A percentile compares a stretch with the other conserved stretches of the same genome.
Conservation (phyloP, 1,140 invertebrate species). For the Lepidurus packardi region DNA sequence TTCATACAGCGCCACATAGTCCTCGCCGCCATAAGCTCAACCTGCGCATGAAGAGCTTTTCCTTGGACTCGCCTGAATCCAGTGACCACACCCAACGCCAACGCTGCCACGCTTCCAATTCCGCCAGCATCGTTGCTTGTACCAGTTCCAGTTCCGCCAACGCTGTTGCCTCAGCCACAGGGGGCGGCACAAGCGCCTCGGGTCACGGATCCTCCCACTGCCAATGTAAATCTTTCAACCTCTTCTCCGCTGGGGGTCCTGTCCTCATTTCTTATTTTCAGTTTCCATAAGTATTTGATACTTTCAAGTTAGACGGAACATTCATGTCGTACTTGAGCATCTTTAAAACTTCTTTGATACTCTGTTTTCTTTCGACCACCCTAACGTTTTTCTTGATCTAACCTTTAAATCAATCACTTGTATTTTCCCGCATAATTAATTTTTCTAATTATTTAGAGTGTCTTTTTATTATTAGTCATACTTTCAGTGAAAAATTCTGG, state of each 20-base stretch:
- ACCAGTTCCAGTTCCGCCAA: conserved; percentile 48
- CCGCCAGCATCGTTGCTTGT: conserved; percentile 42
- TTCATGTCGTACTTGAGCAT: too few relatives aligned
- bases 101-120: conserved; percentile 52
- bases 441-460: too few relatives aligned
- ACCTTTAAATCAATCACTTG: too few relatives aligned
- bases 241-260: conserved; percentile 23
- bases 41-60: conserved; percentile 94
- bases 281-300: background rate
- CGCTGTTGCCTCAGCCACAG: conserved; percentile 47
- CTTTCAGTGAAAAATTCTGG: too few relatives aligned
- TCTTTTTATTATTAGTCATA: too few relatives aligned
- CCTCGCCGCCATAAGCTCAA: conserved; percentile 82
- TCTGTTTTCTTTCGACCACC: too few relatives aligned
- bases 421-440: too few relatives aligned
- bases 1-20: conserved; percentile 79
- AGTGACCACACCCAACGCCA: conserved; percentile 72
- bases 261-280: conserved; percentile 6
- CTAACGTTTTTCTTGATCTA: too few relatives aligned
- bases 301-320: too few relatives aligned
- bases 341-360: too few relatives aligned
- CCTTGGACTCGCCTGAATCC: conserved; percentile 89
- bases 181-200: conserved; percentile 44
- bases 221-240: conserved; percentile 45
- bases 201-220: conserved; percentile 45